These are phyloP conservation scores for Yponomeuta evonymella DNA, from an alignment of 2,888 invertebrate species.

Conservation along the genomic window DNA sequence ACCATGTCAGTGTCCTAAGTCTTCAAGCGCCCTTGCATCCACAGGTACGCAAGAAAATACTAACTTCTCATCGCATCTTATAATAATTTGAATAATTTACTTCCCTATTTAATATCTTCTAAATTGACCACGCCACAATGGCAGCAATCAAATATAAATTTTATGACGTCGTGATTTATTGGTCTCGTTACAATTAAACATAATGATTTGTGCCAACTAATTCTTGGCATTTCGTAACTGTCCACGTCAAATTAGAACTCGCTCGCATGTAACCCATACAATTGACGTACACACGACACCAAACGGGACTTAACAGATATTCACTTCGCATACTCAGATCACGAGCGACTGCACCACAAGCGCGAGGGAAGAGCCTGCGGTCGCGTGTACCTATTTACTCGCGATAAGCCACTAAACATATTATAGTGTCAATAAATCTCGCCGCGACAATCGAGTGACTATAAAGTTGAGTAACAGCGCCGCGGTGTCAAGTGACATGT, in stretches of 20 bases:
- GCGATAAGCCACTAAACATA: not conserved
- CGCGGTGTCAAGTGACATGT: conserved; percentile 1
- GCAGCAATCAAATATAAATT: not conserved
- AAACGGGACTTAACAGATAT: too few species aligned
- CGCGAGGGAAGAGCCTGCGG: too few species aligned
- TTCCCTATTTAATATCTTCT: not conserved
- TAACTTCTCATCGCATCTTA: too few species aligned
- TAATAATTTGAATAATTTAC: not conserved
- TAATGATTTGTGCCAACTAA: not conserved
- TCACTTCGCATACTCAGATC: too few species aligned
- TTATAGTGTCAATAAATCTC: not conserved
- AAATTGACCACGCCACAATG: not conserved
- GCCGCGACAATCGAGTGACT: not conserved
- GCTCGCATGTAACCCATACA: not conserved
- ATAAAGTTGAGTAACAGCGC: not conserved
- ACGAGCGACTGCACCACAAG: too few species aligned
- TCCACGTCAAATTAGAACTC: not conserved
- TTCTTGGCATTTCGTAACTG: not conserved
- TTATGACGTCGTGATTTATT: not conserved
- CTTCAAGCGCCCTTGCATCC: too few species aligned
- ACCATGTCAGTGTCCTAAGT: too few species aligned
- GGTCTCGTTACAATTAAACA: not conserved
- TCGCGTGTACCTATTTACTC: not conserved
- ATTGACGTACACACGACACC: not conserved
- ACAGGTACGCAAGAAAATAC: too few species aligned